Percentiles rank a stretch among this genome's conserved stretches.
phyloP scores from a whole-genome alignment of 2,113 vertebrate species.

The Fukomys damarensis region DNA sequence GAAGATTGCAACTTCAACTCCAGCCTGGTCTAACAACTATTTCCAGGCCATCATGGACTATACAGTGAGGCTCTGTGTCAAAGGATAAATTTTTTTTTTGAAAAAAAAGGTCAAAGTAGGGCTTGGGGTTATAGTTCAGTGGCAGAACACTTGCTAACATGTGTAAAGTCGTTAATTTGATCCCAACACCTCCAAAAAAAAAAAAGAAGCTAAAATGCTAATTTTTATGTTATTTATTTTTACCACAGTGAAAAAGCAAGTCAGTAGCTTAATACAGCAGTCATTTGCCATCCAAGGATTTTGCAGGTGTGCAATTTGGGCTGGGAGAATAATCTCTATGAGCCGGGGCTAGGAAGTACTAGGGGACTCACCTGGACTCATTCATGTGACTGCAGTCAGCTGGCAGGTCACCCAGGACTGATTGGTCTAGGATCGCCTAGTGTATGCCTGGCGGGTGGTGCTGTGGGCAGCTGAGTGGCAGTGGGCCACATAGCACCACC shows the following conservation, averaged over 20 bases:
- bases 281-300: background rate
- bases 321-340: background rate
- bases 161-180: background rate
- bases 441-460: background rate
- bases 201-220: background rate
- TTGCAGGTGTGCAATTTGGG: background rate
- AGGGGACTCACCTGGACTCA: background rate
- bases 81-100: background rate
- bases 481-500: background rate
- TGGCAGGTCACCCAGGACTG: background rate
- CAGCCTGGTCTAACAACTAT: background rate
- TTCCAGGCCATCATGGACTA: background rate
- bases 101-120: too few species aligned
- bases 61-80: background rate
- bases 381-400: background rate
- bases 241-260: background rate
- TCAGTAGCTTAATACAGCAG: background rate
- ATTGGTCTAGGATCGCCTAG: background rate
- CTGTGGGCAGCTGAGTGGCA: background rate
- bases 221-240: slow-evolving; percentile 14
- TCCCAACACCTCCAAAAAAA: background rate
- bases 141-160: background rate
- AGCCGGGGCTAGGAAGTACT: background rate
- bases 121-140: background rate
- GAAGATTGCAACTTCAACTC: background rate